Percentiles rank a stretch among this genome's conserved stretches.
These are phyloP conservation scores for Orthosia cruda DNA, from an alignment of 2,888 invertebrate genomes.

Conservation along the genomic window DNA sequence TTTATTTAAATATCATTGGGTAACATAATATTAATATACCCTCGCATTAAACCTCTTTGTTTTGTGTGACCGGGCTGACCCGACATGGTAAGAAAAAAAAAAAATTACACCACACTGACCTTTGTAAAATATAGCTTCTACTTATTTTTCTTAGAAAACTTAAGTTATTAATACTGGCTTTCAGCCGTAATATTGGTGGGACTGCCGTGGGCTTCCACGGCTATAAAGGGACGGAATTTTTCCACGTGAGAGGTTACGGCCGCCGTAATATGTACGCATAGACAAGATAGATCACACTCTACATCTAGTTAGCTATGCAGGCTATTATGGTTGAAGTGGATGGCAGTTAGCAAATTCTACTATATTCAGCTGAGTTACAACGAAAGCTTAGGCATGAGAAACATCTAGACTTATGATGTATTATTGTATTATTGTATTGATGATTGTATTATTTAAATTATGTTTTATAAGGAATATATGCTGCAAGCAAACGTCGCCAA, in stretches of 20 bases:
- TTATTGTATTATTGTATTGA: too few species aligned
- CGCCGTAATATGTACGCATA: constrained; percentile 28
- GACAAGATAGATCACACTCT: constrained; percentile 54
- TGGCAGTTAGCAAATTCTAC: constrained; percentile 15
- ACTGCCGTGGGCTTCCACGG: constrained; percentile 19
- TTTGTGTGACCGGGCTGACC: constrained; percentile 58
- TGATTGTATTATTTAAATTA: constrained; percentile 4
- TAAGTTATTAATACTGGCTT: constrained; percentile 54
- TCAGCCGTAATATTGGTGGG: constrained; percentile 36
- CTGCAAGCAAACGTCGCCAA: neutral
- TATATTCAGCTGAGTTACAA: constrained; percentile 23
- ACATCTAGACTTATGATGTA: too few species aligned
- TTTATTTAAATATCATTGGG: too few species aligned
- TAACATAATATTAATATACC: constrained; percentile 50
- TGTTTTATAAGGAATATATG: neutral
- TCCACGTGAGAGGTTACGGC: constrained; percentile 49
- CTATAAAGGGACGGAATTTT: constrained; percentile 59
- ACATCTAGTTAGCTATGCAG: constrained; percentile 48
- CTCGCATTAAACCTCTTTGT: constrained; percentile 55
- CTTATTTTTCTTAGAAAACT: constrained; percentile 38
- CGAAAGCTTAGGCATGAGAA: constrained; percentile 12
- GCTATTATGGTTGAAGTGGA: constrained; percentile 23
- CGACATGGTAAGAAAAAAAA: constrained; percentile 42
- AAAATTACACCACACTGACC: constrained; percentile 49
- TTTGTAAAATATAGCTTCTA: constrained; percentile 28